phyloP scores from a whole-genome alignment of 2,888 invertebrate genomes.

The Netelia inedita region DNA sequence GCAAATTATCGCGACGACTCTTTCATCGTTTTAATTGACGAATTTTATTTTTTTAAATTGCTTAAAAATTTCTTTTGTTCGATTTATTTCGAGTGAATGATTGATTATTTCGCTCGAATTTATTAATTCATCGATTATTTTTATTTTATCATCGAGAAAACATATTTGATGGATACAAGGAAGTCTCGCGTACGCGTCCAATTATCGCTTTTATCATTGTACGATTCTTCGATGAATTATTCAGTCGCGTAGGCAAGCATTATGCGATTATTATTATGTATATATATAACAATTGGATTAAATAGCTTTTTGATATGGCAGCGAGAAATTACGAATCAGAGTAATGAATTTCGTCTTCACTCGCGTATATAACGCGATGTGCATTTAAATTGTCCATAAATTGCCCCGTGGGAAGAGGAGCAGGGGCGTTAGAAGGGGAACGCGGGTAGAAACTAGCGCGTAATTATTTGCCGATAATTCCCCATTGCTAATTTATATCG shows the following conservation, averaged over 20 bases:
- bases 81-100: too few relatives aligned
- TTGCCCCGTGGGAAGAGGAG: conserved; percentile 5
- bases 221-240: too few relatives aligned
- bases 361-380: conserved; percentile 9
- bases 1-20: conserved; percentile 14
- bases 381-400: conserved; percentile 46
- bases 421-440: too few relatives aligned
- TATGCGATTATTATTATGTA: neutral
- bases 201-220: too few relatives aligned
- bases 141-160: too few relatives aligned
- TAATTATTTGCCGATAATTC: conserved; percentile 56
- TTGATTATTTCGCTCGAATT: too few relatives aligned
- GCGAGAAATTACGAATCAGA: conserved; percentile 7
- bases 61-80: neutral
- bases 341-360: conserved; percentile 28
- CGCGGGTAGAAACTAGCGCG: conserved; percentile 20
- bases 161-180: too few relatives aligned
- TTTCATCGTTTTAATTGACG: neutral
- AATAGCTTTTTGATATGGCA: neutral
- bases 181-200: too few relatives aligned
- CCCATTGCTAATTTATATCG: conserved; percentile 53
- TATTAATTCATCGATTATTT: too few relatives aligned
- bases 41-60: neutral
- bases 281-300: neutral
- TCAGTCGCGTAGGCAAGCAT: too few relatives aligned